Conservation (phyloP, 2,797 vertebrate species). For the Poecilia velifera region DNA sequence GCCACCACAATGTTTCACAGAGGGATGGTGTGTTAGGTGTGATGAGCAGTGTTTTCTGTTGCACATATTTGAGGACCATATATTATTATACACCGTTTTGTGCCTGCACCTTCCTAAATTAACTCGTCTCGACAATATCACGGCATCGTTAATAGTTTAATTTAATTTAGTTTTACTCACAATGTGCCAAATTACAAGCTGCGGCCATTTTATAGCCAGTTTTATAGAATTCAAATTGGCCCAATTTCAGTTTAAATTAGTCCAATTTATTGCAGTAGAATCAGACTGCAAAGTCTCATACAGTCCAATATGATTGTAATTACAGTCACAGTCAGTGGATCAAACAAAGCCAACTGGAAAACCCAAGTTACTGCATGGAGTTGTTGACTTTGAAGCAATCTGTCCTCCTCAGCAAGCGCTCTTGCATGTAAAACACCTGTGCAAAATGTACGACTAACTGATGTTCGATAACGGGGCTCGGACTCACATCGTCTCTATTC, state of each 20-base stretch:
- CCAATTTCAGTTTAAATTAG: neutral
- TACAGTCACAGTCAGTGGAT: neutral
- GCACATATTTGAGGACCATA: neutral
- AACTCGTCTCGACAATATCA: too few relatives aligned
- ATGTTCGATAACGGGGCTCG: neutral
- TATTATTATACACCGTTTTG: neutral
- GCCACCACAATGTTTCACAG: neutral
- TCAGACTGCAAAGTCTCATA: neutral
- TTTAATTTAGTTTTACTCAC: neutral
- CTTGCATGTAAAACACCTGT: neutral
- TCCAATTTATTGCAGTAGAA: neutral
- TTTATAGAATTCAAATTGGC: neutral
- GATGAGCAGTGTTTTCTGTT: neutral
- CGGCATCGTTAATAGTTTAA: neutral
- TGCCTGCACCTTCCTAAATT: too few relatives aligned
- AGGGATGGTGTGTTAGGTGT: neutral
- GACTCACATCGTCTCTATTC: constrained; percentile 93
- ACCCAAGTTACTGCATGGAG: neutral
- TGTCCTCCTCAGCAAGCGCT: neutral
- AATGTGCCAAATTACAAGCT: neutral
- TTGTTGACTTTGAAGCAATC: neutral
- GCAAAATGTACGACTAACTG: neutral
- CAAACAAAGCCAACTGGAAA: neutral
- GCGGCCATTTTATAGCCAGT: neutral
- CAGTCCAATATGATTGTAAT: neutral